Base-by-base conservation (phyloP, 2,113 vertebrate genomes). In the Ellobius talpinus region DNA sequence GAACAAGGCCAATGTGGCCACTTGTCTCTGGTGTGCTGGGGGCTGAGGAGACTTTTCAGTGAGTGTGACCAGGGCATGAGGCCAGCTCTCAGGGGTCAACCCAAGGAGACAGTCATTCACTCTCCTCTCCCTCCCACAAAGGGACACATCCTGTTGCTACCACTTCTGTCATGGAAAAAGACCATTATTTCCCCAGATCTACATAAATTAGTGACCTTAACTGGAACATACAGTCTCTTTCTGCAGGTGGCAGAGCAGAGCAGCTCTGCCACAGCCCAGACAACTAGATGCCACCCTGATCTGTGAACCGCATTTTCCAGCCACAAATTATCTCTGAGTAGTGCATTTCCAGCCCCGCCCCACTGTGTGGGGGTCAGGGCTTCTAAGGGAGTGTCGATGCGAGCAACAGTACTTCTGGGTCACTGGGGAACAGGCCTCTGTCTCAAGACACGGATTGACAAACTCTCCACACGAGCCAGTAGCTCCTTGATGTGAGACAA, bases 361-460 rank as follows among this genome's bases (percentile, higher is more conserved):
- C 0, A 0, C 63, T 0, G 3, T 14, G 19, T 24, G 87, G n/a
- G 0, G 33, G 3, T 76, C 88, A 47, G 73, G 79, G 70, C 86
- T 65, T 52, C 94, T 3, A 1, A 21, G 5, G 5, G 13, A 33
- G 61, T 33, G 47, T 61, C 19, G 13, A 31, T 12, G 6, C 47
- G 65, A 45, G 23, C 47, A 45, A 26, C 36, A 33, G 82, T 87
- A 24, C 7, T 63, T 61, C 68, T 11, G 65, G 9, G 85, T 98
- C 98, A 99, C 97, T 98, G 99, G 1, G 98, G 99, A 0, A 63
- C 93, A 0, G 99, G 99, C 89, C 99, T 98, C 68, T 99, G 99
- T 39, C 99, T 98, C 93, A 99, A 98, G 96, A 99, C 99, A 0
- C 99, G 98, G 19, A 99, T 95, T 0, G 98, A 99, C 81, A 99